Base-by-base conservation (phyloP, 1,140 invertebrate genomes). In the Probaryconus sp. region DNA sequence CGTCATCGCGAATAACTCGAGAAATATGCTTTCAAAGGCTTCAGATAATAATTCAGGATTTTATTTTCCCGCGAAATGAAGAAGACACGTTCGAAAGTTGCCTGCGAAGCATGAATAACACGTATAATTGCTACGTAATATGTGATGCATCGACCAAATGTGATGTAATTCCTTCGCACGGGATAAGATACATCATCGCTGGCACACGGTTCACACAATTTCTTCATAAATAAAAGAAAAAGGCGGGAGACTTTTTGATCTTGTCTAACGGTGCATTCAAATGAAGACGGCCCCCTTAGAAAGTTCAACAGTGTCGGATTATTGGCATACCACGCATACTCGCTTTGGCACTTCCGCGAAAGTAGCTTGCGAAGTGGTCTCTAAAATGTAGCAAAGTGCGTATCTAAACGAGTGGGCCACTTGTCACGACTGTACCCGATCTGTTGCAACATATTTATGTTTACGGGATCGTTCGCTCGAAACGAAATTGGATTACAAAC, bases 281-380 rank as follows among this genome's bases (percentile, higher is more conserved):
- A 82, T 63, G 77, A 71, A 70, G 76, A 73, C 42, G 56, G 58
- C 65, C 63, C 69, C 56, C 67, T 63, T 83, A 83, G 84, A 86
- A 85, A 86, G 85, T 85, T 81, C 72, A 78, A 45, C 42, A 63
- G 65, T 48, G 61, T 61, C 63, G 77, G 58, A 83, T 83, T 81
- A 85, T 82, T 79, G 72, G 71, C 77, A 85, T 82, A 75, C 73
- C 72, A 45, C 31, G 79, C 74, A 79, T 82, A 71, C 72, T 67
- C 50, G 61, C 63, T 63, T 76, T 74, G 63, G 43, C 17, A 78
- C 77, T 85, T 85, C 81, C 82, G 82, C 76, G 79, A 85, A 82
- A 83, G 80, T 81, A 69, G 69, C 55, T 67, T 60, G 63, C 21
- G 24, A 37, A 61, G 24, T 37, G 30, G 35, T 28, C 37, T 60